Evolutionary conservation across 2,113 vertebrate genomes (phyloP).

Genomic region (Forbesichthys papilliferus): DNA sequence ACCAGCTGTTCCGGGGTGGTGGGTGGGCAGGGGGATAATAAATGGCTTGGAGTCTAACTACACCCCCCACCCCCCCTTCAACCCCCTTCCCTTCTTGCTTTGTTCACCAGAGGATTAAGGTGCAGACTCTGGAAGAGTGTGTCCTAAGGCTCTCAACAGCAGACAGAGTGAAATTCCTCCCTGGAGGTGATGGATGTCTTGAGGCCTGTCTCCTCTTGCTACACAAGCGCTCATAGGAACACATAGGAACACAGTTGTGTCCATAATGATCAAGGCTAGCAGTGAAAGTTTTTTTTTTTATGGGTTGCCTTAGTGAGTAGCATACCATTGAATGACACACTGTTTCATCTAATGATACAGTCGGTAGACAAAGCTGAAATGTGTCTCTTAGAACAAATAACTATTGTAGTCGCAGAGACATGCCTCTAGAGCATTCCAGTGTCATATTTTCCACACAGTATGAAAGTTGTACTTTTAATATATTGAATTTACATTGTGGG

Average conservation of each 20-base stretch:
- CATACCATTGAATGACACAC: conserved; percentile 21
- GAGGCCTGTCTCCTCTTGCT: conserved; percentile 75
- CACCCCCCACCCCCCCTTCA: background rate
- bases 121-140: conserved; percentile 42
- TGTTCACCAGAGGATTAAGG: conserved; percentile 45
- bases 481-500: too few species aligned
- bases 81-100: conserved; percentile 37
- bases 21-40: conserved; percentile 67
- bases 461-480: too few species aligned
- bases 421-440: background rate
- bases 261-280: conserved; percentile 47
- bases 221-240: conserved; percentile 30
- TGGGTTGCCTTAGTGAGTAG: conserved; percentile 19
- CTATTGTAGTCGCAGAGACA: background rate
- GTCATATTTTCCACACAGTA: too few species aligned
- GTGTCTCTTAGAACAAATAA: background rate
- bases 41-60: conserved; percentile 62
- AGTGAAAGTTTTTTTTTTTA: conserved; percentile 34
- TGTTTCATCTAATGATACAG: conserved; percentile 17
- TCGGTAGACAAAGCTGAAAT: conserved; percentile 1
- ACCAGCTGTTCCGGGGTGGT: conserved; percentile 74
- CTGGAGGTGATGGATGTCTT: conserved; percentile 67
- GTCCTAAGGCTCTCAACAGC: conserved; percentile 58
- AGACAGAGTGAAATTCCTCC: conserved; percentile 64
- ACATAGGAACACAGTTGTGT: conserved; percentile 40